Evolutionary conservation across 2,113 vertebrate species (phyloP), one percentile per base, ranked within the genome.

Genomic region (Brachyhypopomus occidentalis): DNA sequence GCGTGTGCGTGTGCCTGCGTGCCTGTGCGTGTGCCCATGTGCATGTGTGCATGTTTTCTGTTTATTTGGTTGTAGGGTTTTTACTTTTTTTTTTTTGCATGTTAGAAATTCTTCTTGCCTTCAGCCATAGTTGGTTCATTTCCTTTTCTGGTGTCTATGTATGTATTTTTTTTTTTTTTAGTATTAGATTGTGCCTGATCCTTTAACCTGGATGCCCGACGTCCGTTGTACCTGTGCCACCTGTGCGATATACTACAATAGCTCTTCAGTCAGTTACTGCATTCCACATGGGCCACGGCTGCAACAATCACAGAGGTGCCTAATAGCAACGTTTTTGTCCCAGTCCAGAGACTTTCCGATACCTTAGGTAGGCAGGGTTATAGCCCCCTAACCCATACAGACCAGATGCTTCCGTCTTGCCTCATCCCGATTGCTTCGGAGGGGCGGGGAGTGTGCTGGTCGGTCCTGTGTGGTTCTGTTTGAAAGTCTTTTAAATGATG

Each of bases 281-380:
- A 92, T 92, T 94, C 91, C 91, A 90, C 89, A 87, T 85, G 78
- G 91, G 89, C 86, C 89, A 91, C 86, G 69, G 86, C 91, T 88
- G 89, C 90, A 90, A 89, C 87, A 58, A 91, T 92, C 93, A 93
- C 93, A 88, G 92, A 81, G 88, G 92, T 94, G 93, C 93, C 94
- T 93, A 92, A 80, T 76, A 89, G 84, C 81, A 92, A 83, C 84
- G 71, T 86, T 62, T 87, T 88, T 91, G 52, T 45, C 7, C 90
- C 91, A 86, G 75, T 30, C 85, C 85, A 92, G 73, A 79, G 56
- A 58, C 71, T 45, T 80, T 81, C 60, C 23, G 70, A 71, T 73
- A 20, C 70, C 41, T 63, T 80, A 75, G 62, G 45, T 81, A 69
- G 72, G 22, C 27, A 82, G 78, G 34, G 6, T 79, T 79, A 36